Conservation (phyloP, 2,113 vertebrate species). For the Rhinogobius similis region DNA sequence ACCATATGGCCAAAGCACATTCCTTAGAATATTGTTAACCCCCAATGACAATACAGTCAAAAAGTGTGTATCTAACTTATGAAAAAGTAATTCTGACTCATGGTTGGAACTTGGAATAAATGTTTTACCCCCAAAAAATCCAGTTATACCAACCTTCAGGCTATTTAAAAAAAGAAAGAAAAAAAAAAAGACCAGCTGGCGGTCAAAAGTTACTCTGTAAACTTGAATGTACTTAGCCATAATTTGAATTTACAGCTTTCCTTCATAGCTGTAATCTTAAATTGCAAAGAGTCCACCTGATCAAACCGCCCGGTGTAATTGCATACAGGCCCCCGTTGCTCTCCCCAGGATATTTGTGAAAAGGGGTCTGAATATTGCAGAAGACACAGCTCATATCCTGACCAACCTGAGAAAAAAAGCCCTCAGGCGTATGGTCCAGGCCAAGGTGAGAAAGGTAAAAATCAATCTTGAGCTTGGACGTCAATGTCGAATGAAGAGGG, state of each 20-base stretch:
- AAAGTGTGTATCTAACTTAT: too few relatives aligned
- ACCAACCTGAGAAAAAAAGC: neutral
- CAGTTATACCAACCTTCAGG: too few relatives aligned
- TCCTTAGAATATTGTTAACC: too few relatives aligned
- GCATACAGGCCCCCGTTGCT: neutral
- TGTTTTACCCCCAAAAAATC: too few relatives aligned
- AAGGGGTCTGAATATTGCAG: neutral
- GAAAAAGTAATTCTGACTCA: too few relatives aligned
- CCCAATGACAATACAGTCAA: too few relatives aligned
- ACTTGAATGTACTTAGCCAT: neutral
- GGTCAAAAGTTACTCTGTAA: neutral
- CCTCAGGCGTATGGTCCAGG: neutral
- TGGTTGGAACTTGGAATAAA: too few relatives aligned
- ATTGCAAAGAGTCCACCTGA: neutral
- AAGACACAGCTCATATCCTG: neutral
- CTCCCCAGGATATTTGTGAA: neutral
- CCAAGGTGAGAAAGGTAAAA: neutral
- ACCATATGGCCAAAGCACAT: too few relatives aligned
- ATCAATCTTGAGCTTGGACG: neutral
- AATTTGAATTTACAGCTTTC: neutral
- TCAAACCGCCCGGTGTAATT: neutral
- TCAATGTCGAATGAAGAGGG: neutral
- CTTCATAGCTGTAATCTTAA: neutral
- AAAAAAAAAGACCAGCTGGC: too few relatives aligned
- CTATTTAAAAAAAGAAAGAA: too few relatives aligned